phyloP scores from a whole-genome alignment of 2,888 invertebrate genomes.

The Tiliacea citrago region DNA sequence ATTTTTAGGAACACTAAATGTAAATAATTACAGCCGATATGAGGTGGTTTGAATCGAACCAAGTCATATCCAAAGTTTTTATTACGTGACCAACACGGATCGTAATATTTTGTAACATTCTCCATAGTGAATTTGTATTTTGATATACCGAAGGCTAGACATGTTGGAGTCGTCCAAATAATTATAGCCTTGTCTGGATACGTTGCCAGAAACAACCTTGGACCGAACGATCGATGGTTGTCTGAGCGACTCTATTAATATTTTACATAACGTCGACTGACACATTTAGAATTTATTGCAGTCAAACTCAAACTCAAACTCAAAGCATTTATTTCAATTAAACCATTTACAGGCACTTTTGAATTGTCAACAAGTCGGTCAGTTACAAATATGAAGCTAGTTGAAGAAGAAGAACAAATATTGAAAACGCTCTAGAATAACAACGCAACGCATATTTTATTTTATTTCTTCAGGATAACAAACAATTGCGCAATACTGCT shows the following conservation, averaged over 20 bases:
- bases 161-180: slow-evolving; percentile 57
- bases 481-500: too few relatives aligned
- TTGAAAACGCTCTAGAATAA: neutral
- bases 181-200: slow-evolving; percentile 63
- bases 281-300: slow-evolving; percentile 1
- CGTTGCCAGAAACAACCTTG: slow-evolving; percentile 56
- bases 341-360: too few relatives aligned
- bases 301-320: too few relatives aligned
- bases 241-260: slow-evolving; percentile 31
- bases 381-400: too few relatives aligned
- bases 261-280: slow-evolving; percentile 10
- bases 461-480: too few relatives aligned
- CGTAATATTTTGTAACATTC: slow-evolving; percentile 9
- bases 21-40: neutral
- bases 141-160: slow-evolving; percentile 55
- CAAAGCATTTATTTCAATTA: too few relatives aligned
- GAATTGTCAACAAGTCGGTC: too few relatives aligned
- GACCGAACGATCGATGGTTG: slow-evolving; percentile 28
- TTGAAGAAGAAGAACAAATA: neutral
- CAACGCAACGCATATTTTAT: neutral
- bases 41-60: neutral
- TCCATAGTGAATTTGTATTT: slow-evolving; percentile 19
- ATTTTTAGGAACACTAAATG: neutral
- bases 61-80: neutral
- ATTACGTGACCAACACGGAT: neutral